Conservation (phyloP, 2,888 invertebrate genomes). For the Nemapogon koenigi region DNA sequence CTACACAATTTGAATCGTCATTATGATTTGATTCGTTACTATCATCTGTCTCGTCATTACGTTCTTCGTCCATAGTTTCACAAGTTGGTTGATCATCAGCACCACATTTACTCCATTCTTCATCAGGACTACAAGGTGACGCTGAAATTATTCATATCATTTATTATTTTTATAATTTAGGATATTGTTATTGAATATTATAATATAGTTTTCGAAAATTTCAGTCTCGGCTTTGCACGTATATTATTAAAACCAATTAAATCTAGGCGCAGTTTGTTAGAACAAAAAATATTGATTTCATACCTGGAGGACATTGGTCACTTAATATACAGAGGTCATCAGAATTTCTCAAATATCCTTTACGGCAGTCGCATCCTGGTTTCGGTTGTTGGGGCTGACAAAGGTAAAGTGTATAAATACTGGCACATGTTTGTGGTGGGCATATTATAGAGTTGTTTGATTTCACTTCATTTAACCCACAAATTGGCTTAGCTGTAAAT, state of each 20-base stretch:
- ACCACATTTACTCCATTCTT: background rate
- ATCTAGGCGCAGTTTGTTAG: too few relatives aligned
- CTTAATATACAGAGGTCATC: conserved; percentile 1
- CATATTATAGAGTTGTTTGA: background rate
- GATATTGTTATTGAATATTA: too few relatives aligned
- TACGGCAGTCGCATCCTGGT: conserved; percentile 2
- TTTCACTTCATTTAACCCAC: background rate
- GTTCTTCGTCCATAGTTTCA: background rate
- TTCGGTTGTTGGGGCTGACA: background rate
- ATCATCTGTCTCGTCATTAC: too few relatives aligned
- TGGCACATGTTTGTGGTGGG: conserved; percentile 2
- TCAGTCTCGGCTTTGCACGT: too few relatives aligned
- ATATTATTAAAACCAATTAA: too few relatives aligned
- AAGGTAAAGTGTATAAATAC: background rate
- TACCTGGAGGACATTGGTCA: conserved; percentile 2
- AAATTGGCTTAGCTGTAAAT: background rate
- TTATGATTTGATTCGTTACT: too few relatives aligned
- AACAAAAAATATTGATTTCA: background rate
- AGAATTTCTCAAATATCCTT: background rate
- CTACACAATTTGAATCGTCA: background rate
- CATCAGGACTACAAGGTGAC: too few relatives aligned
- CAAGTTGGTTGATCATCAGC: background rate
- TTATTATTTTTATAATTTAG: too few relatives aligned
- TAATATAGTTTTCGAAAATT: too few relatives aligned
- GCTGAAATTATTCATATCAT: too few relatives aligned